phyloP scores from a whole-genome alignment of 2,888 invertebrate species.

The Zaprionus obscuricornis region DNA sequence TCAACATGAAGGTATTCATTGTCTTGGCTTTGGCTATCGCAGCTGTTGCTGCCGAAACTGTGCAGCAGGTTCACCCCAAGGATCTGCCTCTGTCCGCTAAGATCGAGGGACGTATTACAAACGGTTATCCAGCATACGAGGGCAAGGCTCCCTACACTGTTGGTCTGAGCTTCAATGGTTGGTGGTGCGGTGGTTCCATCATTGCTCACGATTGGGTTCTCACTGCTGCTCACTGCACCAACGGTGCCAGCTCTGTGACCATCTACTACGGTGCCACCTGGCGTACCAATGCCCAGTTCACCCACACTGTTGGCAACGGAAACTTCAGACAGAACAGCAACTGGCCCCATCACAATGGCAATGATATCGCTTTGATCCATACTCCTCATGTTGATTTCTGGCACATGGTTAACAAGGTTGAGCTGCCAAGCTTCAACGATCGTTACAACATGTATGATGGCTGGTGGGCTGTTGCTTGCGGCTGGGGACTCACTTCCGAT shows the following conservation, averaged over 20 bases:
- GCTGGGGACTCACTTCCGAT: constrained; percentile 83
- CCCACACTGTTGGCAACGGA: constrained; percentile 43
- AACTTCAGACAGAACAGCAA: constrained; percentile 61
- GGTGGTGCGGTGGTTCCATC: constrained; percentile 64
- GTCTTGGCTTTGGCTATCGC: constrained; percentile 28
- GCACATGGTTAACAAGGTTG: constrained; percentile 36
- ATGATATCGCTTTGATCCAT: constrained; percentile 71
- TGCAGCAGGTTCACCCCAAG: constrained; percentile 6
- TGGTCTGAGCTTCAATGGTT: constrained; percentile 50
- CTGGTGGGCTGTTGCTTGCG: constrained; percentile 79
- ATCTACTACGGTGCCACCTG: constrained; percentile 61
- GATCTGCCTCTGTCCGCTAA: constrained; percentile 30
- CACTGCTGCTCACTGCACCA: constrained; percentile 68
- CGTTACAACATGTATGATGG: constrained; percentile 70
- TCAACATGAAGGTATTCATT: constrained; percentile 33
- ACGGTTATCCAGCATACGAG: constrained; percentile 54
- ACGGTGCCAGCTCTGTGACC: constrained; percentile 44
- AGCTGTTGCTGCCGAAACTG: constrained; percentile 25
- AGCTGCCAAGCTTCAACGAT: constrained; percentile 39
- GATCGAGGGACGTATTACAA: constrained; percentile 62
- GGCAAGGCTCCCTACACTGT: constrained; percentile 68
- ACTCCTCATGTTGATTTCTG: constrained; percentile 45
- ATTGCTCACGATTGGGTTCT: constrained; percentile 52
- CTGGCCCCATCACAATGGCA: constrained; percentile 22
- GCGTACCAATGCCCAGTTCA: constrained; percentile 51